These are phyloP conservation scores for Botia kubotai DNA, from an alignment of 2,797 vertebrate genomes.

Conservation along the genomic window DNA sequence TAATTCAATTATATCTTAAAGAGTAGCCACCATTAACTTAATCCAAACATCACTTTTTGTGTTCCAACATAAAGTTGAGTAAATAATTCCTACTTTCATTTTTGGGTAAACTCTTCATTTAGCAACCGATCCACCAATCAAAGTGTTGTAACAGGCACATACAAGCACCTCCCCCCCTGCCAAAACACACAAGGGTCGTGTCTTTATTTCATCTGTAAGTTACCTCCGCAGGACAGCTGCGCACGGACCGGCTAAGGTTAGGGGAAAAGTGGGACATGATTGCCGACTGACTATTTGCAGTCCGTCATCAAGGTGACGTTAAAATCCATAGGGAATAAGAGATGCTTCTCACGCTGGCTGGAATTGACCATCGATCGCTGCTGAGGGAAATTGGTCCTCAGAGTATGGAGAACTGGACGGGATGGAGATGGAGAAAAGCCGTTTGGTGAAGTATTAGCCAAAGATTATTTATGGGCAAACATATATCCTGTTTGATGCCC, in stretches of 20 bases:
- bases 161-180: neutral
- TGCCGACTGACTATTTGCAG: slow-evolving; percentile 83
- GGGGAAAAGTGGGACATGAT: slow-evolving; percentile 77
- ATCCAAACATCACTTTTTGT: too few relatives aligned
- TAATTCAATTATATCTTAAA: too few relatives aligned
- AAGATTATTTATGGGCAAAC: slow-evolving; percentile 77
- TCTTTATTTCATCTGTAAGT: neutral
- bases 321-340: slow-evolving; percentile 83
- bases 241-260: slow-evolving; percentile 64
- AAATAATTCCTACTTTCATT: neutral
- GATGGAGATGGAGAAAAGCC: slow-evolving; percentile 55
- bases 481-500: slow-evolving; percentile 73
- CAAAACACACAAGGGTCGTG: neutral
- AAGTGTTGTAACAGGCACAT: neutral
- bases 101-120: neutral
- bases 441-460: slow-evolving; percentile 75
- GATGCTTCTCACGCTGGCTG: slow-evolving; percentile 72
- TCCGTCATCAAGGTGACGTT: slow-evolving; percentile 78
- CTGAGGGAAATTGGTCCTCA: slow-evolving; percentile 78
- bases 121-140: neutral
- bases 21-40: too few relatives aligned
- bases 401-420: slow-evolving; percentile 64
- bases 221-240: slow-evolving; percentile 11
- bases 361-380: slow-evolving; percentile 81
- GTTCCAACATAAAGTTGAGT: neutral